Conservation (phyloP, 2,888 invertebrate genomes). For the Diaphora mendica region DNA sequence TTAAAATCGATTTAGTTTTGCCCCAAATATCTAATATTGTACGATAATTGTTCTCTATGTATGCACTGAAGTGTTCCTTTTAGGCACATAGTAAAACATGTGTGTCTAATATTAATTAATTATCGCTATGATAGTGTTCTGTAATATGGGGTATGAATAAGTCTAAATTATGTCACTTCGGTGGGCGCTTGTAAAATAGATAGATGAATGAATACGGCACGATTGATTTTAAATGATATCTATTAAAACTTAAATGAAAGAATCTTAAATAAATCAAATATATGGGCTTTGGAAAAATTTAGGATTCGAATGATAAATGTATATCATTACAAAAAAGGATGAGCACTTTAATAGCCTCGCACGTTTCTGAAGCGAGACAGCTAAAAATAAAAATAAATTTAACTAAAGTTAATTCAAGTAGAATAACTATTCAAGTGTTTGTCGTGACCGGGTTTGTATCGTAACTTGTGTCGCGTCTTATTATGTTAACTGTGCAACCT, state of each 20-base stretch:
- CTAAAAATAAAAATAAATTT: conserved; percentile 52
- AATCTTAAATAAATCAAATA: conserved; percentile 35
- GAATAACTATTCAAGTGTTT: conserved; percentile 75
- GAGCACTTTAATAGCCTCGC: conserved; percentile 65
- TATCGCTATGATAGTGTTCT: conserved; percentile 37
- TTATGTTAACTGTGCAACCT: conserved; percentile 29
- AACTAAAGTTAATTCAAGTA: conserved; percentile 64
- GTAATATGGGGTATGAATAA: conserved; percentile 42
- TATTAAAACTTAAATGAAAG: conserved; percentile 27
- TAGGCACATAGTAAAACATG: conserved; percentile 21
- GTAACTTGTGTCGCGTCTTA: conserved; percentile 30
- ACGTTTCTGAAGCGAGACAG: conserved; percentile 45
- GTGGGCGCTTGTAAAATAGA: conserved; percentile 55
- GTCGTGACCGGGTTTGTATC: conserved; percentile 54
- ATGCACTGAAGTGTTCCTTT: conserved; percentile 26
- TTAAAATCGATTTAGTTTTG: conserved; percentile 30
- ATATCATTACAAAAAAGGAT: conserved; percentile 47
- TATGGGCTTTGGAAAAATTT: conserved; percentile 50
- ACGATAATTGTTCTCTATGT: conserved; percentile 42
- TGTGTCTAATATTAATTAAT: conserved; percentile 30
- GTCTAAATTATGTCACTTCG: conserved; percentile 53
- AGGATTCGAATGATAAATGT: conserved; percentile 39
- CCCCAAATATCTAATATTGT: conserved; percentile 35
- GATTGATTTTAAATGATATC: conserved; percentile 27
- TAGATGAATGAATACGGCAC: conserved; percentile 44